Evolutionary conservation across 2,888 invertebrate species (phyloP).

Genomic region (Cantharis rufa): DNA sequence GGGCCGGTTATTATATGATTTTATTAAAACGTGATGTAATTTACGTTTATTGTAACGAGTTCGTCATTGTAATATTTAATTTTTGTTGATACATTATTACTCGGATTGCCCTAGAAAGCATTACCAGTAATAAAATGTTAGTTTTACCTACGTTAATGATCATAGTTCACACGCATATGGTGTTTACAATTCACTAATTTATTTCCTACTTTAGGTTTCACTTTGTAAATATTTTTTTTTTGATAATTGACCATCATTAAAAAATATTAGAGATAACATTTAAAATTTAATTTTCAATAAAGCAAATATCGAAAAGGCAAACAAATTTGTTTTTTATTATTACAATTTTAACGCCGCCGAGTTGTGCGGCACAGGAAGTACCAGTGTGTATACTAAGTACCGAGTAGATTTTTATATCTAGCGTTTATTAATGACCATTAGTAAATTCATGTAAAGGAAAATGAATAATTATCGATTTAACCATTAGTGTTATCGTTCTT

Average conservation of each 20-base stretch:
- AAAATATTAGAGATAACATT: neutral
- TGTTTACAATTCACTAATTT: constrained; percentile 6
- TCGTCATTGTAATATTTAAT: constrained; percentile 29
- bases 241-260: neutral
- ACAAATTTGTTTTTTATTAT: neutral
- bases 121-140: constrained; percentile 26
- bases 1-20: neutral
- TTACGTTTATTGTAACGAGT: constrained; percentile 24
- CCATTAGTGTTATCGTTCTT: constrained; percentile 54
- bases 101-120: constrained; percentile 13
- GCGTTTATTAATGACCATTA: constrained; percentile 45
- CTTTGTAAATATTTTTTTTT: neutral
- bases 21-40: constrained; percentile 9
- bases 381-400: neutral
- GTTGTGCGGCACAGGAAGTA: neutral
- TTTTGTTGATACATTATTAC: constrained; percentile 29
- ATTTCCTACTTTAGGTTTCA: neutral
- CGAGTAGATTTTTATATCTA: constrained; percentile 4
- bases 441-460: constrained; percentile 53
- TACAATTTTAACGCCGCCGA: neutral
- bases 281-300: neutral
- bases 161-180: constrained; percentile 28
- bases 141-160: constrained; percentile 20
- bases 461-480: constrained; percentile 57
- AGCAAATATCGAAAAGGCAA: neutral